phyloP scores from a whole-genome alignment of 2,888 invertebrate species.

The Lasius platythorax region DNA sequence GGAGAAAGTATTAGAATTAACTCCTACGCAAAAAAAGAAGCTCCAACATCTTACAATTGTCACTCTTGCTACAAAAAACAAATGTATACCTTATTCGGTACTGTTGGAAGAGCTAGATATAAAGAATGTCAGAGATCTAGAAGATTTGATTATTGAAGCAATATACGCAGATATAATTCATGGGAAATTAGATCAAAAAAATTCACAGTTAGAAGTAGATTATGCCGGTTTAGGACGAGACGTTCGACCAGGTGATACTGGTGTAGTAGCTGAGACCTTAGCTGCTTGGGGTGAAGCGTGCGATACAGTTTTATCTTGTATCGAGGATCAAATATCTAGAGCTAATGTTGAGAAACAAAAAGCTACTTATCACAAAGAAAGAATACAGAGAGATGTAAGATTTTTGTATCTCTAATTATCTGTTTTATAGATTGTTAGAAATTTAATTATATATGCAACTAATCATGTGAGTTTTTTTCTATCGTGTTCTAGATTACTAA shows the following conservation, averaged over 20 bases:
- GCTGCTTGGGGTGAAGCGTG: constrained; percentile 97
- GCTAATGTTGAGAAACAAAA: constrained; percentile 95
- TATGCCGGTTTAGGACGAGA: constrained; percentile 96
- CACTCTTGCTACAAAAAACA: constrained; percentile 95
- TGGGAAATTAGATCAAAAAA: constrained; percentile 98
- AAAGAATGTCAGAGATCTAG: constrained; percentile 96
- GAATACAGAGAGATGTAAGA: constrained; percentile 94
- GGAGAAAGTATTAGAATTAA: constrained; percentile 92
- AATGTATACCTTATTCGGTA: constrained; percentile 96
- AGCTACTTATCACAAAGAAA: constrained; percentile 92
- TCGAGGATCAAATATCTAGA: constrained; percentile 95
- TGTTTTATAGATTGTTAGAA: background rate
- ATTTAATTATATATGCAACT: background rate
- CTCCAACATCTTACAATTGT: constrained; percentile 97
- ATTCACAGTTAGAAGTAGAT: constrained; percentile 96
- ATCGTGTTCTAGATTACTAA: constrained; percentile 89
- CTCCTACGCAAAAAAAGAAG: constrained; percentile 94
- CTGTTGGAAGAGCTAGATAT: constrained; percentile 95
- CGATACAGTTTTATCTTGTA: constrained; percentile 94
- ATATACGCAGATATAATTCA: constrained; percentile 98
- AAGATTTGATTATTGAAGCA: constrained; percentile 99
- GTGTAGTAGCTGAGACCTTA: constrained; percentile 92
- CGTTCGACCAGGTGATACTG: constrained; percentile 94
- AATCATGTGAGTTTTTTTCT: background rate
- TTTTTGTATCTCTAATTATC: background rate